phyloP scores from a whole-genome alignment of 2,888 invertebrate species.

The Cosmorhoe ocellata region DNA sequence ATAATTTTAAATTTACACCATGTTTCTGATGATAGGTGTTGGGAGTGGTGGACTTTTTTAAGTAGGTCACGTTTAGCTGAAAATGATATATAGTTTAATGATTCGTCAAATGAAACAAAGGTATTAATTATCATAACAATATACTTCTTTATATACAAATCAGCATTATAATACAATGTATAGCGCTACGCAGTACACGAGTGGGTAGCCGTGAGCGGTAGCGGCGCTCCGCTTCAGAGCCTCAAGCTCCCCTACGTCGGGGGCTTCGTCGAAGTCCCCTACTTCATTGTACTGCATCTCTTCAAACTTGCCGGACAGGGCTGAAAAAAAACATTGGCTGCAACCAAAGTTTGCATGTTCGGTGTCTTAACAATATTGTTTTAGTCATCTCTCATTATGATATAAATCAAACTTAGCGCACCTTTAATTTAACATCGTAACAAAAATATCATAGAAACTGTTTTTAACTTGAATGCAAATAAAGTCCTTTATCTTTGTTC shows the following conservation, averaged over 20 bases:
- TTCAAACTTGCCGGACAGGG: conserved; percentile 73
- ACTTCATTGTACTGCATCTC: conserved; percentile 77
- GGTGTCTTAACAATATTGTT: too few species aligned
- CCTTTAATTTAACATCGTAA: too few species aligned
- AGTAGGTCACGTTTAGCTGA: too few species aligned
- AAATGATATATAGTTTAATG: background rate
- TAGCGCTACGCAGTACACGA: conserved; percentile 53
- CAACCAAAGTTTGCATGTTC: background rate
- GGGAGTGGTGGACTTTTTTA: too few species aligned
- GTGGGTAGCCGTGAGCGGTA: conserved; percentile 36
- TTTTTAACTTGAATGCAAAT: too few species aligned
- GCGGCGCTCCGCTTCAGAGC: conserved; percentile 69
- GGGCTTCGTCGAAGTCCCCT: conserved; percentile 66
- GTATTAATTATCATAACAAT: conserved; percentile 66
- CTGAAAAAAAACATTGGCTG: conserved; percentile 47
- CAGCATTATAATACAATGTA: conserved; percentile 67
- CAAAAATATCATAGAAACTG: too few species aligned
- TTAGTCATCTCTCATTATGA: too few species aligned
- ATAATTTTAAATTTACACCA: too few species aligned
- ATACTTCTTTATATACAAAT: conserved; percentile 75
- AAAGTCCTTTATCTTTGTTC: too few species aligned
- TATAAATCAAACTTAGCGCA: too few species aligned
- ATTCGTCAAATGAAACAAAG: conserved; percentile 3
- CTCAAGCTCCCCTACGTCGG: conserved; percentile 73
- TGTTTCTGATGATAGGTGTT: background rate